Evolutionary conservation across 2,113 vertebrate species (phyloP), one percentile per base, ranked within the genome.

Genomic region (Vulpes vulpes): DNA sequence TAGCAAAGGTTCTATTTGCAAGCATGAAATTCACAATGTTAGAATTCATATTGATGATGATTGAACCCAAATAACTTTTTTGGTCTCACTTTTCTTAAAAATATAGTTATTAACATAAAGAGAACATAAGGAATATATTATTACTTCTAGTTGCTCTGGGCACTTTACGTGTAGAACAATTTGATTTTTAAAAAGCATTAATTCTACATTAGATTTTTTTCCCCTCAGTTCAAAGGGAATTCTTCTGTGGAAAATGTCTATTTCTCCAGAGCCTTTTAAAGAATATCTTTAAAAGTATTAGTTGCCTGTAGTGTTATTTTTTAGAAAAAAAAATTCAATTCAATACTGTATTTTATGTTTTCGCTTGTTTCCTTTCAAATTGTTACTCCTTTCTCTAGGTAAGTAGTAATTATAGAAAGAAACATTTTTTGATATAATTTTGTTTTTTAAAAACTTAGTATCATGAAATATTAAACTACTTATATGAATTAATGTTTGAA

Each of bases 101-200:
- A 64, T 97, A 71, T 76, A 74, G 11, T 65, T 93, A 89, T 93
- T 86, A 78, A 76, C 16, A 83, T 87, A 82, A 91, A 76, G 38
- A 11, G 67, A 85, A 49, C 25, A 60, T 64, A 64, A 83, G 7
- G 16, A 93, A 86, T 81, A 82, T 38, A 81, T 86, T 67, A 91
- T 76, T 83, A 83, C 27, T 69, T 90, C 43, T 78, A 4, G 55
- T 95, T 87, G 12, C 15, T 67, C 5, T 95, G 49, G 53, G 32
- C 14, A 74, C 20, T 89, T 94, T 73, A 94, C 80, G 76, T 89
- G 35, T 59, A 78, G 76, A 82, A 73, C 15, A 82, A 65, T 84
- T 80, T 74, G 23, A n/a, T 35, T 80, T 91, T 82, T 82, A 65
- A 30, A 93, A 90, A 38, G n/a, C 20, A 53, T 81, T 76, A 76